phyloP scores from a whole-genome alignment of 2,888 invertebrate genomes.

The Alsophila aescularia region DNA sequence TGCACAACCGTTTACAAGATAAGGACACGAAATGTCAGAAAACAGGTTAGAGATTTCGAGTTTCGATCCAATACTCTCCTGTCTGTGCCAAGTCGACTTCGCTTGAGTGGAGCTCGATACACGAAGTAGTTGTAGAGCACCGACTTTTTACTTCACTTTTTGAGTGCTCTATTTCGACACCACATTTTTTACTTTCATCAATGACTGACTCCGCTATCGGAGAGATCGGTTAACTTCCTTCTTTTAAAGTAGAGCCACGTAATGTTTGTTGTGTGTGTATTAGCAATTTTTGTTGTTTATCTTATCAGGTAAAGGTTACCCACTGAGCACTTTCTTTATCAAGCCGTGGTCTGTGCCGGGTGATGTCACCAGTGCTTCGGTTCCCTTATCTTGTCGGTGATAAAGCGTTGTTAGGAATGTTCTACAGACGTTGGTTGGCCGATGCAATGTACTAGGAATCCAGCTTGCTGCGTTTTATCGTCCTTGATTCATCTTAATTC shows the following conservation, averaged over 20 bases:
- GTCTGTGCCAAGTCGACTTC: constrained; percentile 75
- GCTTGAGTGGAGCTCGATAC: constrained; percentile 69
- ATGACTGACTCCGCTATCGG: constrained; percentile 8
- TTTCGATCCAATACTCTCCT: constrained; percentile 83
- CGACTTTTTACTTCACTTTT: constrained; percentile 52
- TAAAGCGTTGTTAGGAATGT: constrained; percentile 73
- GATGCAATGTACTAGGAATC: constrained; percentile 50
- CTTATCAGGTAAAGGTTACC: constrained; percentile 72
- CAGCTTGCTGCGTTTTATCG: constrained; percentile 31
- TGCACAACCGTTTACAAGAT: constrained; percentile 53
- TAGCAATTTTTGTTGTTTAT: constrained; percentile 59
- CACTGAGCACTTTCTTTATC: constrained; percentile 78
- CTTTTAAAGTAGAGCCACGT: neutral
- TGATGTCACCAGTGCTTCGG: constrained; percentile 78
- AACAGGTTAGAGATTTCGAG: constrained; percentile 83
- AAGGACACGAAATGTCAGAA: constrained; percentile 66
- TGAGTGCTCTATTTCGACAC: constrained; percentile 42
- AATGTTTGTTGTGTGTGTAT: constrained; percentile 42
- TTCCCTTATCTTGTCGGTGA: constrained; percentile 72
- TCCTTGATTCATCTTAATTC: constrained; percentile 24
- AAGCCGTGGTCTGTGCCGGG: constrained; percentile 61
- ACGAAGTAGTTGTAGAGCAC: constrained; percentile 61
- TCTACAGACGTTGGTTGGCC: constrained; percentile 53
- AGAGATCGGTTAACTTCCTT: constrained; percentile 5
- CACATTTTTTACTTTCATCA: constrained; percentile 38